Base-by-base conservation (phyloP, 1,140 invertebrate genomes). In the Tribolium madens region DNA sequence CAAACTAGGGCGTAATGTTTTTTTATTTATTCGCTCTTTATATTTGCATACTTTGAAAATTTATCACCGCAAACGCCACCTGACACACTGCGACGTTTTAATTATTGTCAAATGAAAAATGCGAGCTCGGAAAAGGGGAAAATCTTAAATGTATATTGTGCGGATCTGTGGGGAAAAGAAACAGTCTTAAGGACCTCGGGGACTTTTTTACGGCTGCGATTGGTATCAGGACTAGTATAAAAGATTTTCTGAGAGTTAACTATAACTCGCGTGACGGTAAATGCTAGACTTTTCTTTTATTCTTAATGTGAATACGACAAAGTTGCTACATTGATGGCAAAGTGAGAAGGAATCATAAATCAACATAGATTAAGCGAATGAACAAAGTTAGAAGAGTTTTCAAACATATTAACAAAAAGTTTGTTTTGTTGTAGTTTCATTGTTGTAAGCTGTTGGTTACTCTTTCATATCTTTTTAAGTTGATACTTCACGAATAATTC, bases 11-110 rank as follows among this genome's bases (percentile, higher is more conserved):
- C n/a, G 21, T 18, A 14, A 33, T 26, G 14, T 33, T 64, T 64
- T 60, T 64, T 42, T 64, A 64, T 64, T 64, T 64, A 64, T 64
- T 64, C 9, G 7, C 57, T 2, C 12, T 31, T 52, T 52, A 15
- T 12, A 72, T 72, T 72, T 72, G 46, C 70, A 72, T 72, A 72
- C 21, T 72, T 72, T 72, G 13, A 48, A 26, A 52, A 72, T 72
- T 72, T 72, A 72, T 72, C 70, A 72, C 50, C 47, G 70, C 47
- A 31, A 72, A 13, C 46, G 18, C 46, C 50, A 50, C 50, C 70
- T 50, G 70, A 60, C 53, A 60, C 18, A 10, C 10, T 21, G 7
- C 53, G 53, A 64, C 57, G 26, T 64, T 64, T 64, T 64, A 64
- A 64, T 64, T 64, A 64, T 64, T 64, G 26, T 14, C 57, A 64